Percentiles rank a stretch among this genome's conserved stretches.
Conservation (phyloP, 2,113 vertebrate genomes). For the Symphodus melops region DNA sequence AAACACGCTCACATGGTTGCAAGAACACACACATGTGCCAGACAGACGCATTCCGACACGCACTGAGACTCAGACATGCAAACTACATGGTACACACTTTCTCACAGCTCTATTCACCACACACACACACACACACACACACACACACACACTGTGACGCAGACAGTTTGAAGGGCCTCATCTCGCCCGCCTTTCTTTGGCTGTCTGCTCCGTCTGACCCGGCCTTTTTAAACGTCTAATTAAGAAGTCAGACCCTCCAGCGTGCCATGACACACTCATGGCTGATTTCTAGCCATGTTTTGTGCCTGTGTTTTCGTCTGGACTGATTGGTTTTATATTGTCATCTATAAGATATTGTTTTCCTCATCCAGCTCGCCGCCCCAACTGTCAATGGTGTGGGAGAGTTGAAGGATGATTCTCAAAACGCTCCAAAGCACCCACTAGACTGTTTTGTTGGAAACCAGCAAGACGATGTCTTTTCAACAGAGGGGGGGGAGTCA, state of each 20-base stretch:
- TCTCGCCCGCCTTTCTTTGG: constrained; percentile 78
- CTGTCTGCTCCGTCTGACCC: constrained; percentile 80
- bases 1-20: not conserved
- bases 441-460: constrained; percentile 63
- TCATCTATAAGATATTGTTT: constrained; percentile 75
- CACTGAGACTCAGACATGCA: constrained; percentile 69
- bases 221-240: constrained; percentile 78
- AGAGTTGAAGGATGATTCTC: constrained; percentile 57
- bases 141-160: constrained; percentile 67
- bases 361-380: constrained; percentile 47
- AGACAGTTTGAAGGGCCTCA: constrained; percentile 82
- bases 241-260: constrained; percentile 83
- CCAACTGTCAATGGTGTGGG: constrained; percentile 45
- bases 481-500: constrained; percentile 22
- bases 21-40: constrained; percentile 32
- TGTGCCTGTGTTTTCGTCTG: constrained; percentile 70
- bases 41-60: constrained; percentile 59
- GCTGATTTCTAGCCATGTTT: constrained; percentile 78
- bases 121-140: constrained; percentile 42
- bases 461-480: constrained; percentile 56
- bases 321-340: constrained; percentile 60
- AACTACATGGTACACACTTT: constrained; percentile 61
- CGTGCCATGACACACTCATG: constrained; percentile 75
- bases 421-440: constrained; percentile 50
- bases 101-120: constrained; percentile 67